Conservation (phyloP, 2,888 invertebrate genomes). For the Taenaris catops region DNA sequence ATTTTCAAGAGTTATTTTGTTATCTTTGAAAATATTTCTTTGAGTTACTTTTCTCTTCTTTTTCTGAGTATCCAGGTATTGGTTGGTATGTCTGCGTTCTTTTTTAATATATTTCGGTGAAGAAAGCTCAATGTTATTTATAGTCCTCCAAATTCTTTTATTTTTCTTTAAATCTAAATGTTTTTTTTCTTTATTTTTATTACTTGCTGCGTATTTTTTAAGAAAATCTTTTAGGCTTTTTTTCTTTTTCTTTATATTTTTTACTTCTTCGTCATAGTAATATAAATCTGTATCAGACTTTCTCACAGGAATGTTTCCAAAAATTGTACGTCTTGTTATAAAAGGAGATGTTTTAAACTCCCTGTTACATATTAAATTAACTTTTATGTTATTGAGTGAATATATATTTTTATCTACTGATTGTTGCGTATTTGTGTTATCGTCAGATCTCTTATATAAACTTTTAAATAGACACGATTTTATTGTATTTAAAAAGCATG, state of each 20-base stretch:
- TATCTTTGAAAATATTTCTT: background rate
- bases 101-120: too few relatives aligned
- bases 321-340: conserved; percentile 4
- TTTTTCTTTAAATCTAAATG: background rate
- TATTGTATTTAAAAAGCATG: conserved; percentile 23
- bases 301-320: conserved; percentile 6
- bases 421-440: background rate
- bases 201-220: conserved; percentile 17
- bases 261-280: conserved; percentile 19
- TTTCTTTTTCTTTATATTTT: conserved; percentile 16
- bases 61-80: too few relatives aligned
- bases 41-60: too few relatives aligned
- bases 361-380: conserved; percentile 51
- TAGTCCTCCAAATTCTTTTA: background rate
- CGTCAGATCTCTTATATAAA: conserved; percentile 21
- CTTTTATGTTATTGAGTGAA: conserved; percentile 51
- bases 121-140: background rate
- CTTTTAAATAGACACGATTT: conserved; percentile 28
- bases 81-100: too few relatives aligned
- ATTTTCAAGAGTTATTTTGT: background rate
- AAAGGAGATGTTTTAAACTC: conserved; percentile 15
- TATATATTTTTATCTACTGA: conserved; percentile 32
- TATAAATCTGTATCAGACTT: conserved; percentile 12
- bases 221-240: conserved; percentile 32
- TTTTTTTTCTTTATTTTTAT: conserved; percentile 24